Conservation (phyloP, 2,888 invertebrate genomes). For the Ceraclea dissimilis region DNA sequence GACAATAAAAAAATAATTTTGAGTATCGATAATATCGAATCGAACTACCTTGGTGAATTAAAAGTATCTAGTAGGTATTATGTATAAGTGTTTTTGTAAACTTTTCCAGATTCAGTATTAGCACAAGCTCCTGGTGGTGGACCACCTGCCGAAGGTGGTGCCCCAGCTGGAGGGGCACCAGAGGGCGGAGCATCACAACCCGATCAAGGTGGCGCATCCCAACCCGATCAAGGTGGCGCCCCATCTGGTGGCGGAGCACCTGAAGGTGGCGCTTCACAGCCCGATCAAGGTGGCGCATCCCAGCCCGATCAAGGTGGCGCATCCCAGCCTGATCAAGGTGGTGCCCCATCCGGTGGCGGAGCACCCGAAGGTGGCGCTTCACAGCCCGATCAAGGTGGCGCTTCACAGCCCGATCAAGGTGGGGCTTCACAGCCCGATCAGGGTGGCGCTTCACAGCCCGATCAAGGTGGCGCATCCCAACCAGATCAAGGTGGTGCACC, state of each 20-base stretch:
- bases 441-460: background rate
- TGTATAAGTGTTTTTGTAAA: background rate
- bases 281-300: background rate
- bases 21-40: too few relatives aligned
- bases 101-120: background rate
- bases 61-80: background rate
- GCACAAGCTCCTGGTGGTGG: background rate
- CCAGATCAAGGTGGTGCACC: background rate
- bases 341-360: background rate
- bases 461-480: background rate
- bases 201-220: background rate
- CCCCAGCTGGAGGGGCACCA: background rate
- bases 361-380: background rate
- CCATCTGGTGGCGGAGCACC: background rate
- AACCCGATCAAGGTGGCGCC: background rate
- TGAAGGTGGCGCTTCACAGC: background rate
- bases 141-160: background rate
- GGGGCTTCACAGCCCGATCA: background rate
- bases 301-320: background rate
- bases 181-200: background rate
- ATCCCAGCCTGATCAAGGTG: background rate
- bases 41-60: too few relatives aligned
- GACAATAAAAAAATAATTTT: too few relatives aligned
- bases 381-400: background rate
- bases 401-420: background rate